Base-by-base conservation (phyloP, 2,888 invertebrate species). In the Metallyticus violacea region DNA sequence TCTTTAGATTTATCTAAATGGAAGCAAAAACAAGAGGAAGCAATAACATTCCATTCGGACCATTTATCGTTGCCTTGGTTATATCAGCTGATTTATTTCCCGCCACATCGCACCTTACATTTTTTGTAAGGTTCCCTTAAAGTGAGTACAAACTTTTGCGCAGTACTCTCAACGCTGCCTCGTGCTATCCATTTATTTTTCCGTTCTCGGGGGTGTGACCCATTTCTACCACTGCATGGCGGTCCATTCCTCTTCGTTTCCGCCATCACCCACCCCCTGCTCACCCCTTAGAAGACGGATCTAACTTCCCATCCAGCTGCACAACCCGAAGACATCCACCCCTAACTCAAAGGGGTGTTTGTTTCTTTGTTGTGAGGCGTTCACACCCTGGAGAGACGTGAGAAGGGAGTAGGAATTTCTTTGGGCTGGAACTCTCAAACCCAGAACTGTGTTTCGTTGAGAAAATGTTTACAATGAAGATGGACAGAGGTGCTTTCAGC, bases 221-320 rank as follows among this genome's bases (percentile, higher is more conserved):
- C 77, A 85, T 85, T 85, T 86, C 77, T 79, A 26, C 77, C 81
- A 78, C 78, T 29, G 76, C 77, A 26, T 81, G 82, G 28, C 30
- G 26, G 25, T 30, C 80, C 62, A 86, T 86, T 86, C 86, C 85
- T 86, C 86, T 86, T 86, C 86, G 86, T 86, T 86, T 62, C 85
- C 83, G 76, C 76, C 81, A 40, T 77, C 79, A 62, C 40, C 40
- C 40, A 62, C 40, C 40, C 40, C 40, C 40, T n/a, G n/a, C n/a
- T n/a, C n/a, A n/a, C n/a, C n/a, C n/a, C n/a, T n/a, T n/a, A n/a
- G n/a, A n/a, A 78, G 81, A 81, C 81, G 30, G 81, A 81, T 81
- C 81, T 26, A 81, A 30, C 81, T 81, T 81, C 30, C 81, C 30
- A n/a, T n/a, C n/a, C n/a, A n/a, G n/a, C n/a, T n/a, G n/a, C n/a